Conservation (phyloP, 2,888 invertebrate species). For the Hipparchia sbordonii region DNA sequence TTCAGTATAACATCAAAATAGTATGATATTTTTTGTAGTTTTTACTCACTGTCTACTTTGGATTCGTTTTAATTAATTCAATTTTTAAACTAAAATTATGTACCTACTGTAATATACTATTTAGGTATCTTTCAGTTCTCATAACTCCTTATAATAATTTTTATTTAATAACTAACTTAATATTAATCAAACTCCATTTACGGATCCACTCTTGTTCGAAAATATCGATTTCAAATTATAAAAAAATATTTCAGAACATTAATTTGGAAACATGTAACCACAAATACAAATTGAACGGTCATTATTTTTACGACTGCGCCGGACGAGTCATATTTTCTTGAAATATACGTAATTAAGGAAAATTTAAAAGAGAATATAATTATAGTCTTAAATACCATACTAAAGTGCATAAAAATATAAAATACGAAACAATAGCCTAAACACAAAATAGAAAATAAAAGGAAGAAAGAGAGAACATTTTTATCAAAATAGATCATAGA, state of each 20-base stretch:
- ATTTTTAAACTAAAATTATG: not conserved
- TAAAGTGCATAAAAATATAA: too few species aligned
- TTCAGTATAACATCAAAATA: not conserved
- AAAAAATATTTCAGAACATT: not conserved
- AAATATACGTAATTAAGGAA: not conserved
- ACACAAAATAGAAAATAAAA: too few species aligned
- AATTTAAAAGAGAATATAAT: not conserved
- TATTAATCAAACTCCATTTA: not conserved
- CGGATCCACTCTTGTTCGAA: not conserved
- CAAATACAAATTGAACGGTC: not conserved
- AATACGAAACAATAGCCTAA: too few species aligned
- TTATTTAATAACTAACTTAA: too few species aligned
- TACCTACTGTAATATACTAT: too few species aligned
- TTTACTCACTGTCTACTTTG: not conserved
- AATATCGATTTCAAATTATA: not conserved
- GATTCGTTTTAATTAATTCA: not conserved
- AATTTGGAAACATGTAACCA: not conserved
- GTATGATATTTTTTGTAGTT: not conserved
- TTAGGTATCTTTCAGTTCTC: too few species aligned
- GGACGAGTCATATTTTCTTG: not conserved
- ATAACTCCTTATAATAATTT: too few species aligned
- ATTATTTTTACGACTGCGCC: not conserved
- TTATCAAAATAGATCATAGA: not conserved
- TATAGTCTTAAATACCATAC: too few species aligned
- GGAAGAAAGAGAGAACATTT: not conserved